phyloP scores from a whole-genome alignment of 1,140 invertebrate species.

The Penaeus indicus region DNA sequence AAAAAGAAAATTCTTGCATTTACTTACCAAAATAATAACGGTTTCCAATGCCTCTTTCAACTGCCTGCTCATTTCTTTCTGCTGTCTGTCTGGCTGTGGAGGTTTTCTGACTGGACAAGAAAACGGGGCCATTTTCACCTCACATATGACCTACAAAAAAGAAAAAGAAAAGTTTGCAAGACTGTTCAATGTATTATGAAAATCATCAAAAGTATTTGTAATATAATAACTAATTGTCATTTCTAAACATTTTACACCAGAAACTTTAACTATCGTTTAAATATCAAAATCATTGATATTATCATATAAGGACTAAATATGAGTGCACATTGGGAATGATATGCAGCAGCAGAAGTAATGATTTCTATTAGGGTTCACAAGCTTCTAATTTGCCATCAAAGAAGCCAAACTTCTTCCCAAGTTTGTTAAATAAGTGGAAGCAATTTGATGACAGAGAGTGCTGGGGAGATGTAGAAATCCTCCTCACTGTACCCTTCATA shows the following conservation, averaged over 20 bases:
- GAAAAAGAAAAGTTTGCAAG: neutral
- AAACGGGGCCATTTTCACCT: slow-evolving; percentile 61
- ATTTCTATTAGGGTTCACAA: neutral
- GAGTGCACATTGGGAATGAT: neutral
- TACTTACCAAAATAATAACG: slow-evolving; percentile 62
- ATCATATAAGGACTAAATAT: neutral
- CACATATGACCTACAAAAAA: slow-evolving; percentile 55
- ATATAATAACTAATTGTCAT: neutral
- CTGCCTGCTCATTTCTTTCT: slow-evolving; percentile 64
- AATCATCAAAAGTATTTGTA: neutral
- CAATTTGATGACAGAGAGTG: too few species aligned
- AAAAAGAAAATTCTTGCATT: neutral
- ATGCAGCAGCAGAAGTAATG: neutral
- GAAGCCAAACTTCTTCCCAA: too few species aligned
- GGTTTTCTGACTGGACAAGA: slow-evolving; percentile 34
- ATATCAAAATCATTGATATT: too few species aligned
- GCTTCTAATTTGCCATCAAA: too few species aligned
- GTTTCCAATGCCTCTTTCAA: slow-evolving; percentile 62
- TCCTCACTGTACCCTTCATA: too few species aligned
- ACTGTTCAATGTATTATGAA: neutral
- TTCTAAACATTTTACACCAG: neutral
- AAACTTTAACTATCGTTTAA: too few species aligned
- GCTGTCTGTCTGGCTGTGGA: slow-evolving; percentile 53
- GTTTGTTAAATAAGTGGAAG: too few species aligned
- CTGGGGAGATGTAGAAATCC: too few species aligned